Evolutionary conservation across 2,888 invertebrate genomes (phyloP).

Genomic region (Tholera decimalis): DNA sequence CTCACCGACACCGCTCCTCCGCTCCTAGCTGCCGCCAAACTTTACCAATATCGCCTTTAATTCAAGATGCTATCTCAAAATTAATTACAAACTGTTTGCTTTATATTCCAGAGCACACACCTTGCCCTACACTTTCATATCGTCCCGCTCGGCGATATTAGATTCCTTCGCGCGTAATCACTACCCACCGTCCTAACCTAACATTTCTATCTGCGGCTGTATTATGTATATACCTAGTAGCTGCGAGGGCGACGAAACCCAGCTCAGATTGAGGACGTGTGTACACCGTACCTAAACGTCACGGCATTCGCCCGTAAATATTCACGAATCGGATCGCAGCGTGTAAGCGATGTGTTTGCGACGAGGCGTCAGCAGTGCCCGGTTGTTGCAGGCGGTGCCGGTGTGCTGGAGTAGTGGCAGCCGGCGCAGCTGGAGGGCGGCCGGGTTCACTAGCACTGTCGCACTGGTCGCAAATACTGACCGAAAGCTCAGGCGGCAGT

Average conservation of each 20-base stretch:
- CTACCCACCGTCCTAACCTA: constrained; percentile 54
- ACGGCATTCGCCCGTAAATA: constrained; percentile 65
- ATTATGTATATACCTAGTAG: constrained; percentile 33
- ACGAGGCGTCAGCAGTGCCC: constrained; percentile 40
- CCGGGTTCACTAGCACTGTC: constrained; percentile 9
- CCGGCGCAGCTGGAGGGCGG: neutral
- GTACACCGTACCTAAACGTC: constrained; percentile 58
- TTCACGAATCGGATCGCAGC: constrained; percentile 53
- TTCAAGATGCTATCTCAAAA: constrained; percentile 59
- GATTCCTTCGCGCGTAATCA: constrained; percentile 60
- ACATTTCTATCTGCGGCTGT: constrained; percentile 44
- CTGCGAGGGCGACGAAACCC: constrained; percentile 32
- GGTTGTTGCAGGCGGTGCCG: constrained; percentile 36
- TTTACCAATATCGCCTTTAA: constrained; percentile 66
- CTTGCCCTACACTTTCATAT: constrained; percentile 48
- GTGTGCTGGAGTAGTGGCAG: constrained; percentile 12
- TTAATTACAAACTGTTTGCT: constrained; percentile 69
- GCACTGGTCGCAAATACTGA: constrained; percentile 69
- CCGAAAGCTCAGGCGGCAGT: constrained; percentile 77
- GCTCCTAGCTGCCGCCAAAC: constrained; percentile 51
- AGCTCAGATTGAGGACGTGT: constrained; percentile 54
- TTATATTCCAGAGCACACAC: constrained; percentile 56
- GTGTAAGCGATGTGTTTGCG: constrained; percentile 50
- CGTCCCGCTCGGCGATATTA: constrained; percentile 34
- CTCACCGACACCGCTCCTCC: constrained; percentile 18